Percentiles rank a stretch among this genome's conserved stretches.
phyloP scores from a whole-genome alignment of 2,113 vertebrate species.

The Spermophilus dauricus region DNA sequence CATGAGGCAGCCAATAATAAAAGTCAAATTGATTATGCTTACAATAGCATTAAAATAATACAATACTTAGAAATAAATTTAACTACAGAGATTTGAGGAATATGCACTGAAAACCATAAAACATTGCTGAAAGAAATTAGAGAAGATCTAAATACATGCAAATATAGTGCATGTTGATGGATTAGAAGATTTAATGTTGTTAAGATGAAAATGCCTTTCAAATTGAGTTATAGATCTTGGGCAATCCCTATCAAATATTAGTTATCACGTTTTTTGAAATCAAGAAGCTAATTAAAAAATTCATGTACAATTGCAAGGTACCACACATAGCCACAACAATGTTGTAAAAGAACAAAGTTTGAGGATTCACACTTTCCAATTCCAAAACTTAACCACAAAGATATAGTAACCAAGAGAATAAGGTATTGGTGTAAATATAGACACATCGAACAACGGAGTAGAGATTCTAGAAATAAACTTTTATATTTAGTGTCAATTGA shows the following conservation, averaged over 20 bases:
- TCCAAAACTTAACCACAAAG: background rate
- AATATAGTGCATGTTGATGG: background rate
- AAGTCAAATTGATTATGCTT: background rate
- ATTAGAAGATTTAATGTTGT: background rate
- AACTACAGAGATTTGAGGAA: background rate
- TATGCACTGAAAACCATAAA: background rate
- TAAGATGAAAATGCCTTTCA: background rate
- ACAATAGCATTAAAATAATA: background rate
- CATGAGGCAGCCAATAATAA: background rate
- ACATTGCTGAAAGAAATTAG: background rate
- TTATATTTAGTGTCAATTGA: background rate
- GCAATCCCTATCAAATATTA: background rate
- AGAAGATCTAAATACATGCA: background rate
- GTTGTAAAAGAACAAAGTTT: background rate
- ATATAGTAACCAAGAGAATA: background rate
- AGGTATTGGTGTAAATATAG: background rate
- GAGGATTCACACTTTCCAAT: background rate
- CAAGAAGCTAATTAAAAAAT: background rate
- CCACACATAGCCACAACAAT: background rate
- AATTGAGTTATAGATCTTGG: background rate
- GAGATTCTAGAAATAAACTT: background rate
- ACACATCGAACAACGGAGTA: background rate
- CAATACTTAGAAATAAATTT: slow-evolving; percentile 27
- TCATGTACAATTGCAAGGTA: background rate
- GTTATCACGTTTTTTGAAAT: background rate